These are phyloP conservation scores for Dynastes tityus DNA, from an alignment of 2,888 invertebrate species.

Conservation along the genomic window DNA sequence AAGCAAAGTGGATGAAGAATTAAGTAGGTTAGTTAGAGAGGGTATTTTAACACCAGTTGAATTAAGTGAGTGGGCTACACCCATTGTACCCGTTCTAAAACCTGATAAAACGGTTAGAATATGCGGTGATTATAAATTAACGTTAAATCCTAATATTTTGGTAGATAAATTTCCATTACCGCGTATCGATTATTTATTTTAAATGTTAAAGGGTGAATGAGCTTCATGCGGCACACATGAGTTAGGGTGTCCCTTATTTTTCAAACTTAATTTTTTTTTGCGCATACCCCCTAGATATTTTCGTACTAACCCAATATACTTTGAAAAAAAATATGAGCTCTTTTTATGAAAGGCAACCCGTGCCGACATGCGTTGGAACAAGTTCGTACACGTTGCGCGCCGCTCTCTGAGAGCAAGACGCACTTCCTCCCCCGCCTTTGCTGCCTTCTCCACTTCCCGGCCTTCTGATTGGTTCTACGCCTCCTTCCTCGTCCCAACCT, in stretches of 20 bases:
- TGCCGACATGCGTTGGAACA: too few relatives aligned
- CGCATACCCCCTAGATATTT: too few relatives aligned
- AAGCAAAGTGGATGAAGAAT: background rate
- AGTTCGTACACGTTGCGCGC: background rate
- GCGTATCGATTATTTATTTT: conserved; percentile 3
- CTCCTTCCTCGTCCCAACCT: too few relatives aligned
- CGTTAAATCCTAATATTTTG: conserved; percentile 8
- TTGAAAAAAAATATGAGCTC: too few relatives aligned
- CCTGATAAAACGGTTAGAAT: conserved; percentile 16
- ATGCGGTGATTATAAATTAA: conserved; percentile 26
- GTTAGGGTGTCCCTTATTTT: too few relatives aligned
- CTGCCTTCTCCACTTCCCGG: too few relatives aligned
- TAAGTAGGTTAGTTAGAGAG: background rate
- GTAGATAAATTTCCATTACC: conserved; percentile 11
- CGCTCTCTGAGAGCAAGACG: too few relatives aligned
- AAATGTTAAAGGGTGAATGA: background rate
- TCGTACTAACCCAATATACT: too few relatives aligned
- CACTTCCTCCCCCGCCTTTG: too few relatives aligned
- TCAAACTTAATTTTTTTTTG: too few relatives aligned
- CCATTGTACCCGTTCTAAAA: conserved; percentile 7
- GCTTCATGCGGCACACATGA: background rate
- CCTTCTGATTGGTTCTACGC: too few relatives aligned
- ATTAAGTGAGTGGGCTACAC: background rate
- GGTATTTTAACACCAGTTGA: conserved; percentile 21
- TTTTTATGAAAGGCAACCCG: too few relatives aligned